phyloP scores from a whole-genome alignment of 2,113 vertebrate species.

The Onychostoma macrolepis region DNA sequence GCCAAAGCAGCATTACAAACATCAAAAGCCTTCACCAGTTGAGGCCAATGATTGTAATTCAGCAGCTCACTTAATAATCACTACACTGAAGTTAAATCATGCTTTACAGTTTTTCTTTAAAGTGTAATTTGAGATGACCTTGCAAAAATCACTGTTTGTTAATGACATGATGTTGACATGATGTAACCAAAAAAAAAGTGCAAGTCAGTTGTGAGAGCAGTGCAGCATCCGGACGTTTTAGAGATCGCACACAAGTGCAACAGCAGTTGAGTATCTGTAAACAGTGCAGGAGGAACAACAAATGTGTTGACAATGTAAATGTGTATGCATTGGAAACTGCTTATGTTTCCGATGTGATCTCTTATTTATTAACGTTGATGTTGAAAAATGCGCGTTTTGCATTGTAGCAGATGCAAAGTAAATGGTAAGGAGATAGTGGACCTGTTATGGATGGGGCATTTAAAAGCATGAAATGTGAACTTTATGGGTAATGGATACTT shows the following conservation, averaged over 20 bases:
- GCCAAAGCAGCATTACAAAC: constrained; percentile 1
- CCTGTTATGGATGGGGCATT: not conserved
- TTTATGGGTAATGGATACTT: not conserved
- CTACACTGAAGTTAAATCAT: not conserved
- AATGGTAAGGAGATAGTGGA: not conserved
- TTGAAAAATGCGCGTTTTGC: not conserved
- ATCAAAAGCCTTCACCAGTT: constrained; percentile 3
- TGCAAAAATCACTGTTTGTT: not conserved
- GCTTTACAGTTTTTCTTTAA: not conserved
- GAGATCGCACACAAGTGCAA: not conserved
- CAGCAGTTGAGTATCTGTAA: not conserved
- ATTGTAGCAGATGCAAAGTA: not conserved
- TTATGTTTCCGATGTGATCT: not conserved
- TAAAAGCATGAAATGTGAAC: not conserved
- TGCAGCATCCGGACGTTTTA: not conserved
- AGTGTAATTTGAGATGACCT: not conserved
- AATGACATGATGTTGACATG: not conserved
- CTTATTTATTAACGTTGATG: not conserved
- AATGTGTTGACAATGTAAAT: not conserved
- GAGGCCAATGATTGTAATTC: not conserved
- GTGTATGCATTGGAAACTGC: not conserved
- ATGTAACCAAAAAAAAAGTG: not conserved
- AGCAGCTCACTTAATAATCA: not conserved
- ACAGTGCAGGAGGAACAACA: not conserved
- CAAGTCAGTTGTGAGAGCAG: not conserved